Base-by-base conservation (phyloP, 2,113 vertebrate species). In the Conger conger region DNA sequence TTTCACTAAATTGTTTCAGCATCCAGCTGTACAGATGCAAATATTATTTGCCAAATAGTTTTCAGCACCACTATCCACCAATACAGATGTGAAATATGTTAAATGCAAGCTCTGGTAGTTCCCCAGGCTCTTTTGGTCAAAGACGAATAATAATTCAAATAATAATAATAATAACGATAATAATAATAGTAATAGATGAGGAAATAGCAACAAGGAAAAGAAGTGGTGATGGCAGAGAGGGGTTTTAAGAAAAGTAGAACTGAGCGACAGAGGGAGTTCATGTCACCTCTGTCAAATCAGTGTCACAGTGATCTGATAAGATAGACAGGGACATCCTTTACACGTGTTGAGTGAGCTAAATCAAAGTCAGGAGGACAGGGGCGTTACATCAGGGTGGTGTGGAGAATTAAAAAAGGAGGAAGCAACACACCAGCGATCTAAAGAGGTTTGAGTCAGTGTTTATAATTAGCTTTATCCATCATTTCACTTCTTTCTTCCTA, bases 321-420 rank as follows among this genome's bases (percentile, higher is more conserved):
- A 93, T 91, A 93, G 94, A 93, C 92, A 92, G 92, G 90, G 93
- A 93, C 93, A 93, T 94, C 92, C 91, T 92, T 94, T 92, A 89
- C 84, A 54, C 86, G 80, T 93, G 94, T 94, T 91, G 89, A 91
- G 87, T 87, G 79, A 89, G 84, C 89, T 89, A 91, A 93, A 90
- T 89, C 91, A 91, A 86, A 90, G 92, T 90, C 36, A 91, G 92
- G 89, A 83, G 86, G 93, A 93, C 93, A 92, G 91, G 89, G 92
- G 91, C 91, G 91, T 93, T 91, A 88, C 91, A 92, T 53, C 92
- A 92, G 90, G 45, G 33, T 50, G 17, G 27, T 35, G 80, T 81
- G 27, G 81, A 36, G 38, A 88, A n/a, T 80, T 80, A 42, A 23
- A 63, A 63, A 20, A 54, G 42, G 35, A 54, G 18, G 68, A 73